Evolutionary conservation across 2,797 vertebrate species (phyloP).

Genomic region (Karalla daura): DNA sequence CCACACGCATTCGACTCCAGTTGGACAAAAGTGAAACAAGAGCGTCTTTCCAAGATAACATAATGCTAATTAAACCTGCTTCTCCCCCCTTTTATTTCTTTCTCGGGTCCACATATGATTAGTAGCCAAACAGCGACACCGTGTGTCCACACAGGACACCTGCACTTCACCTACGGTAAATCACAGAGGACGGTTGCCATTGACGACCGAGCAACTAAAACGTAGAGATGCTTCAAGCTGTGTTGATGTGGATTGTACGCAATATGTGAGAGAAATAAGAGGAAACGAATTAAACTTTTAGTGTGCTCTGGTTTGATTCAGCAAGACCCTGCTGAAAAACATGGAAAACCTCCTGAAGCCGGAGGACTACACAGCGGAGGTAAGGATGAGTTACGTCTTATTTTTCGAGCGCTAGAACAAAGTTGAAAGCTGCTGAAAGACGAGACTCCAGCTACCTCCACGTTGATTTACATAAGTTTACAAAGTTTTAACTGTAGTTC

Average conservation of each 20-base stretch:
- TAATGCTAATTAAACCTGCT: too few species aligned
- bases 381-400: constrained; percentile 66
- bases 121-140: constrained; percentile 39
- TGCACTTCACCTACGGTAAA: neutral
- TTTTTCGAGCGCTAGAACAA: too few species aligned
- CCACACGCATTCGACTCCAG: too few species aligned
- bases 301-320: neutral
- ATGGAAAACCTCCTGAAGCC: constrained; percentile 31
- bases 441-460: too few species aligned
- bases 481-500: too few species aligned
- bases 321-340: constrained; percentile 62
- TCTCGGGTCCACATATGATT: neutral
- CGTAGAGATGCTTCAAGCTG: neutral
- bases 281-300: too few species aligned
- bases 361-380: constrained; percentile 63
- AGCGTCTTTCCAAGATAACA: neutral
- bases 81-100: too few species aligned
- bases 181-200: constrained; percentile 40
- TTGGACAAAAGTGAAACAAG: too few species aligned
- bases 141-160: constrained; percentile 5
- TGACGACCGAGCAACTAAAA: constrained; percentile 58
- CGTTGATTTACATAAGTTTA: too few species aligned
- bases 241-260: too few species aligned
- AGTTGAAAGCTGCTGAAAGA: too few species aligned
- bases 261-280: neutral